Evolutionary conservation across 30 jellyfish, hydroid and myxozoan genomes (phyloP).

Genomic region (Aurelia aurita complex sp. Pacific): DNA sequence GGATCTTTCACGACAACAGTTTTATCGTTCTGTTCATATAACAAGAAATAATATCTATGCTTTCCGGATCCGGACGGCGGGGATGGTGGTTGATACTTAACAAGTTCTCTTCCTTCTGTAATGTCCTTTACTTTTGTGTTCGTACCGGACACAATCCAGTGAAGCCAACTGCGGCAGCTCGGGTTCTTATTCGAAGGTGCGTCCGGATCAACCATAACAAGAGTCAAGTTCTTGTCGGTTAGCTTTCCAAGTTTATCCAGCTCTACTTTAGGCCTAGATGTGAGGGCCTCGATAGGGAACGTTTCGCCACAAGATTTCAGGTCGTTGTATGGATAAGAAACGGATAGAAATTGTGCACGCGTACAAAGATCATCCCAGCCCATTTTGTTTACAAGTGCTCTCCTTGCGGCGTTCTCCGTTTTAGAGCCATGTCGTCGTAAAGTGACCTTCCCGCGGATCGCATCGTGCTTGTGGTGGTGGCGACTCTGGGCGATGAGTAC

Average conservation of each 20-base stretch:
- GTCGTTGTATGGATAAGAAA: slow-evolving; percentile 61
- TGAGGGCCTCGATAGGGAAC: slow-evolving; percentile 51
- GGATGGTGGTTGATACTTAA: slow-evolving; percentile 54
- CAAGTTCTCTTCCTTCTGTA: slow-evolving; percentile 47
- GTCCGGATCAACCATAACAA: slow-evolving; percentile 89
- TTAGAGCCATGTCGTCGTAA: slow-evolving; percentile 11
- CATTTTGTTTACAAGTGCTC: slow-evolving; percentile 35
- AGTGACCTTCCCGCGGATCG: slow-evolving; percentile 5
- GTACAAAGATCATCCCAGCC: slow-evolving; percentile 72
- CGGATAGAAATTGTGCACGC: slow-evolving; percentile 61
- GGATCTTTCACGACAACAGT: slow-evolving; percentile 56
- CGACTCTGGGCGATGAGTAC: background rate
- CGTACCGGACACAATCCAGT: slow-evolving; percentile 67
- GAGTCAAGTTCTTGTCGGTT: slow-evolving; percentile 62
- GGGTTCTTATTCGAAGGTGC: slow-evolving; percentile 87
- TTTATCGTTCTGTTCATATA: slow-evolving; percentile 60
- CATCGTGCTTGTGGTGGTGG: slow-evolving; percentile 2
- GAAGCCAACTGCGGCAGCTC: slow-evolving; percentile 83
- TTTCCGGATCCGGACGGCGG: slow-evolving; percentile 80
- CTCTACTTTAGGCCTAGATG: slow-evolving; percentile 56
- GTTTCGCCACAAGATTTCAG: slow-evolving; percentile 47
- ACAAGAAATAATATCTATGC: slow-evolving; percentile 63
- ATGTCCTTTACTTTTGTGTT: slow-evolving; percentile 26
- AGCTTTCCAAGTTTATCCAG: slow-evolving; percentile 53
- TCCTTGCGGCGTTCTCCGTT: slow-evolving; percentile 28